A percentile compares a stretch with the other conserved stretches of the same genome.
These are phyloP conservation scores for Montipora capitata DNA, from an alignment of 92 coral and sea anemone genomes.

Conservation along the genomic window DNA sequence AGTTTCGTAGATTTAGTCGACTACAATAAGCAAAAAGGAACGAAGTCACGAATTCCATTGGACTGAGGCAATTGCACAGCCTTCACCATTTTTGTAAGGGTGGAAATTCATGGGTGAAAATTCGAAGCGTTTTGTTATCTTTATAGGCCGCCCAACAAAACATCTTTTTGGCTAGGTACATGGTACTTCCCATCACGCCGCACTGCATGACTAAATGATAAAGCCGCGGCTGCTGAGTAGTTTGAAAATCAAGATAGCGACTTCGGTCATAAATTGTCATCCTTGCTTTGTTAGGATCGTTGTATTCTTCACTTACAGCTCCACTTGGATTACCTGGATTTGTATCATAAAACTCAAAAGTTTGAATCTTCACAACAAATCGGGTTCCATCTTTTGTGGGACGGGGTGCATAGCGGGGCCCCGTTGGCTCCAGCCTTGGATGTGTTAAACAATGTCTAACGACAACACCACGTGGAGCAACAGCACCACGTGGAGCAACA, in stretches of 20 bases:
- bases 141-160: slow-evolving; percentile 45
- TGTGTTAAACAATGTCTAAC: neutral
- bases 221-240: neutral
- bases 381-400: slow-evolving; percentile 43
- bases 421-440: slow-evolving; percentile 42
- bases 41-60: no score
- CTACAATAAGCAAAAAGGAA: no score
- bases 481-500: no score
- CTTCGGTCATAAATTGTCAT: slow-evolving; percentile 12
- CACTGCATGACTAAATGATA: neutral
- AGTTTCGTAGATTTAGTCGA: no score
- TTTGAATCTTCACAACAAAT: slow-evolving; percentile 42
- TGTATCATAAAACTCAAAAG: neutral
- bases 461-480: no score
- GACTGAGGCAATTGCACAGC: no score
- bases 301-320: neutral
- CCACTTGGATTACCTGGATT: neutral
- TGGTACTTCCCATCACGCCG: slow-evolving; percentile 20
- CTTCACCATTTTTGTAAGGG: slow-evolving; percentile 31
- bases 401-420: slow-evolving; percentile 20
- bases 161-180: slow-evolving; percentile 27
- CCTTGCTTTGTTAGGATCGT: neutral
- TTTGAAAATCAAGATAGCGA: neutral
- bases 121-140: slow-evolving; percentile 24
- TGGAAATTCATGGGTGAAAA: slow-evolving; percentile 49